phyloP scores from a whole-genome alignment of 2,888 invertebrate genomes.

The Lepeophtheirus nordmannii region DNA sequence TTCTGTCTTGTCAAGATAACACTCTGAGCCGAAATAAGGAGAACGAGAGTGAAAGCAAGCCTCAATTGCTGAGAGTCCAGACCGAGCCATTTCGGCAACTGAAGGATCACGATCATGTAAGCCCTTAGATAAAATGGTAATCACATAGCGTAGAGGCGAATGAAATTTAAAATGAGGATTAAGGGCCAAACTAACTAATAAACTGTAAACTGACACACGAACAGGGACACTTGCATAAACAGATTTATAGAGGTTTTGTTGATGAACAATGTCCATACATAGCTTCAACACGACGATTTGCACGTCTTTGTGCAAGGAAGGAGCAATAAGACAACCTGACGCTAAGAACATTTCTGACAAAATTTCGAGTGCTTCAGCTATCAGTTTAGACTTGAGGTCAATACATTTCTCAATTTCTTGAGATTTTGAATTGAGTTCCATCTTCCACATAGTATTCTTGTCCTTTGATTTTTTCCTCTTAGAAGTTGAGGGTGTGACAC shows the following conservation, averaged over 20 bases:
- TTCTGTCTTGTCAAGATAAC: neutral
- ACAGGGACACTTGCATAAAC: neutral
- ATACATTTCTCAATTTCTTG: neutral
- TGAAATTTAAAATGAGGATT: neutral
- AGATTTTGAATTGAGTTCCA: neutral
- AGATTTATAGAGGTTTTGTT: neutral
- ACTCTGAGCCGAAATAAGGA: neutral
- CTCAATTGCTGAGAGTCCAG: neutral
- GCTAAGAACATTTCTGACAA: conserved; percentile 2
- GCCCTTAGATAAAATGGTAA: neutral
- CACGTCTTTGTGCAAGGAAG: conserved; percentile 6
- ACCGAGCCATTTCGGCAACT: neutral
- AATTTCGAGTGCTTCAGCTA: neutral
- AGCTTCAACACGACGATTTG: neutral
- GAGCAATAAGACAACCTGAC: conserved; percentile 9
- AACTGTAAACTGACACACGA: neutral
- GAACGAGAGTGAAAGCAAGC: neutral
- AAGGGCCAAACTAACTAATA: neutral
- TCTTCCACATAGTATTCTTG: neutral
- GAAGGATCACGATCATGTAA: neutral
- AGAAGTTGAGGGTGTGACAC: neutral
- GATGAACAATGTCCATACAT: conserved; percentile 1
- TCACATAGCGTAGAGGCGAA: neutral
- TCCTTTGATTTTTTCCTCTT: neutral
- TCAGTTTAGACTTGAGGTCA: neutral